Evolutionary conservation across 2,888 invertebrate genomes (phyloP).

Genomic region (Gastracanthus pulcherrimus): DNA sequence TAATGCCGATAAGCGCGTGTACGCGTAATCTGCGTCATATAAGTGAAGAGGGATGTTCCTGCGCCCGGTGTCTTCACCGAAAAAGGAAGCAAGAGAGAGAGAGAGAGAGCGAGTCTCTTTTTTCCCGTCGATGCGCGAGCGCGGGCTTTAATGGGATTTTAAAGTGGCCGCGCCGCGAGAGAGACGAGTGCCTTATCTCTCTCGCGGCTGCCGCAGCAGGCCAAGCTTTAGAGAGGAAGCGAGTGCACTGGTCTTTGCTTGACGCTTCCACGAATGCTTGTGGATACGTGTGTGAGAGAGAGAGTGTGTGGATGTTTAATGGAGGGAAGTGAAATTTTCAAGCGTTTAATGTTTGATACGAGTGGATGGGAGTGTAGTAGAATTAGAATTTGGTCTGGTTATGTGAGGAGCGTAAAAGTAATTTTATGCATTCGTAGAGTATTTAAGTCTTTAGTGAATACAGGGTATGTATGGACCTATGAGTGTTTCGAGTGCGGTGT

Average conservation of each 20-base stretch:
- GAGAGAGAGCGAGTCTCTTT: not conserved
- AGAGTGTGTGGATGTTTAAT: too few relatives aligned
- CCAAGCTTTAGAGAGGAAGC: not conserved
- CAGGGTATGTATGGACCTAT: too few relatives aligned
- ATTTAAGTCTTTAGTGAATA: too few relatives aligned
- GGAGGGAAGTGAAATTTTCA: too few relatives aligned
- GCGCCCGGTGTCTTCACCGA: not conserved
- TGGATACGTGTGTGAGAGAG: too few relatives aligned
- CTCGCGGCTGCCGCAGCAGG: not conserved
- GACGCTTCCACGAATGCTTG: slow-evolving; percentile 7
- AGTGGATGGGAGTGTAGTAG: too few relatives aligned
- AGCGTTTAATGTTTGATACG: too few relatives aligned
- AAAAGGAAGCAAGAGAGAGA: not conserved
- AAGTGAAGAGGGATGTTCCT: slow-evolving; percentile 44
- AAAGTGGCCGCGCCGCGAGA: slow-evolving; percentile 49
- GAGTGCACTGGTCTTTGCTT: not conserved
- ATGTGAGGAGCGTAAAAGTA: too few relatives aligned
- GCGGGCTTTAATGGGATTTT: slow-evolving; percentile 52
- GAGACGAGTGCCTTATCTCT: slow-evolving; percentile 8
- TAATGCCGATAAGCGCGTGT: slow-evolving; percentile 36
- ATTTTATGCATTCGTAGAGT: too few relatives aligned
- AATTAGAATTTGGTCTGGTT: too few relatives aligned
- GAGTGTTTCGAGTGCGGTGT: too few relatives aligned
- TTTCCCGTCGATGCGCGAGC: not conserved
- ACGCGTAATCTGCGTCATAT: slow-evolving; percentile 27